Evolutionary conservation across 2,888 invertebrate genomes (phyloP).

Genomic region (Euspilapteryx auroguttella): DNA sequence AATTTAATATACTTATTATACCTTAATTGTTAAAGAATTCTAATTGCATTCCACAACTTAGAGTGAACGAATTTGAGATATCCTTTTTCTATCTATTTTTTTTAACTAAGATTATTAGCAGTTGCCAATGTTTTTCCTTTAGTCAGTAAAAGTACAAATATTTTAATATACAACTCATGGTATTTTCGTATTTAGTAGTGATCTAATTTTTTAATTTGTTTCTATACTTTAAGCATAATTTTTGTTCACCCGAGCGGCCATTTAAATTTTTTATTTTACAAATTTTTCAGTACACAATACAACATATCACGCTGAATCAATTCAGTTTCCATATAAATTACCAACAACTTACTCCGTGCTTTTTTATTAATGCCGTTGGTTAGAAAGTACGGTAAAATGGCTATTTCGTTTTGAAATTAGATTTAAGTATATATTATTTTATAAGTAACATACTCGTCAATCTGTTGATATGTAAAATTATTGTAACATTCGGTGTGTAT

Average conservation of each 20-base stretch:
- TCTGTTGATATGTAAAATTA: conserved; percentile 41
- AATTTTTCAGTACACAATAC: conserved; percentile 50
- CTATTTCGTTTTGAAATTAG: conserved; percentile 49
- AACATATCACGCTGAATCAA: conserved; percentile 55
- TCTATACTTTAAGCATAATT: conserved; percentile 59
- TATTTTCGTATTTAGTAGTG: conserved; percentile 62
- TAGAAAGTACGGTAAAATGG: conserved; percentile 37
- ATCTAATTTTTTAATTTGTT: conserved; percentile 51
- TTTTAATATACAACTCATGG: conserved; percentile 67
- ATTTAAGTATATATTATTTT: conserved; percentile 45
- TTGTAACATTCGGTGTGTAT: conserved; percentile 44
- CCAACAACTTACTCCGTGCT: conserved; percentile 28
- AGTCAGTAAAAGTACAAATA: conserved; percentile 85
- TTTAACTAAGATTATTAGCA: conserved; percentile 59
- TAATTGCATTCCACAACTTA: conserved; percentile 63
- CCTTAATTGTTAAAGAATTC: conserved; percentile 64
- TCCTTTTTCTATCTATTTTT: conserved; percentile 61
- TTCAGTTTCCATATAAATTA: conserved; percentile 29
- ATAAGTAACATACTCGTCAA: conserved; percentile 40
- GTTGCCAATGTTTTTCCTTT: conserved; percentile 68
- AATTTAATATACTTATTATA: conserved; percentile 65
- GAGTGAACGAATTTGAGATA: conserved; percentile 61
- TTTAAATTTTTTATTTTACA: conserved; percentile 40
- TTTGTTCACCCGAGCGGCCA: conserved; percentile 43
- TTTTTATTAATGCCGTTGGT: conserved; percentile 19